Conservation (phyloP, 2,113 vertebrate species). For the Thymallus thymallus region DNA sequence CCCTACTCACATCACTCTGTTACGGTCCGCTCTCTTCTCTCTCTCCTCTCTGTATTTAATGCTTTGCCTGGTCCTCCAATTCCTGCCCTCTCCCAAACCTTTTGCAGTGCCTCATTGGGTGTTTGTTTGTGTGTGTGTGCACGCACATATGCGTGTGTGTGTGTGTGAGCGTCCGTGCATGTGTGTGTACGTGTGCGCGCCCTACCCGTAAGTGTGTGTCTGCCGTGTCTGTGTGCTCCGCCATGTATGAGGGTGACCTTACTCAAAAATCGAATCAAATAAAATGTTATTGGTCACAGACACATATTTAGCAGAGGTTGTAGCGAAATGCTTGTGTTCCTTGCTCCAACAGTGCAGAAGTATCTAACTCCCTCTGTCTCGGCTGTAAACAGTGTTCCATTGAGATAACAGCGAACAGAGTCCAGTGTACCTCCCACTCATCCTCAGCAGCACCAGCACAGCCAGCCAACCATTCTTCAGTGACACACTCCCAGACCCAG, state of each 20-base stretch:
- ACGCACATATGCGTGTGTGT: neutral
- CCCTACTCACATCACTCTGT: constrained; percentile 1
- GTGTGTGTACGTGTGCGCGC: neutral
- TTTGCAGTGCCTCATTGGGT: constrained; percentile 40
- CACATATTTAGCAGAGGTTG: too few species aligned
- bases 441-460: constrained; percentile 3
- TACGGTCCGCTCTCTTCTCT: neutral
- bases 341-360: neutral
- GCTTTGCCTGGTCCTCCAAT: neutral
- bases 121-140: constrained; percentile 25
- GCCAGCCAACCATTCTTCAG: constrained; percentile 29
- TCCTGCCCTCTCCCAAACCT: constrained; percentile 26
- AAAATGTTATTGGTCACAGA: too few species aligned
- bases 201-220: constrained; percentile 8
- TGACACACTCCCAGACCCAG: neutral
- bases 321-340: too few species aligned
- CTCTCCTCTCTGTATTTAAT: neutral
- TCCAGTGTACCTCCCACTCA: constrained; percentile 42
- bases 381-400: constrained; percentile 60
- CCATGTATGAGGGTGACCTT: constrained; percentile 43
- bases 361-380: constrained; percentile 37
- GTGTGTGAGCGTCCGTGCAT: constrained; percentile 25
- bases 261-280: neutral
- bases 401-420: constrained; percentile 68
- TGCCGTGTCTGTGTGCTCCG: constrained; percentile 12